phyloP scores from a whole-genome alignment of 2,888 invertebrate species.

The Tortricodes alternella region DNA sequence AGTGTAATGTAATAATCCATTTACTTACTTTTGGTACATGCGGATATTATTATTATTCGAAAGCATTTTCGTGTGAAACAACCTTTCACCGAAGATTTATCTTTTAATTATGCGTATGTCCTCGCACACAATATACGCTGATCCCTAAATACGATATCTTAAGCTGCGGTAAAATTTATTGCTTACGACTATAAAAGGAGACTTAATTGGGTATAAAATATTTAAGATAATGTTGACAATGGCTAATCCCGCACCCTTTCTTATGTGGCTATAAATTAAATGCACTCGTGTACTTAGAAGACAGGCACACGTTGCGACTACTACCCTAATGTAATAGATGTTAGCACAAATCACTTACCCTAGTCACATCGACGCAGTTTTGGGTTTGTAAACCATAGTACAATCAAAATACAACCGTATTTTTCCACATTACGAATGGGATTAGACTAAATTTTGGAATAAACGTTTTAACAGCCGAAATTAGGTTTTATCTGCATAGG shows the following conservation, averaged over 20 bases:
- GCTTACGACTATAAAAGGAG: slow-evolving; percentile 53
- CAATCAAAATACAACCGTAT: slow-evolving; percentile 32
- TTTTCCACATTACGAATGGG: slow-evolving; percentile 14
- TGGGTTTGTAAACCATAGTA: slow-evolving; percentile 27
- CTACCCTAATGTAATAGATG: slow-evolving; percentile 67
- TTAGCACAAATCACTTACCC: slow-evolving; percentile 64
- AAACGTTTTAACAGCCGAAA: slow-evolving; percentile 35
- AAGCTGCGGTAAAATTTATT: slow-evolving; percentile 59
- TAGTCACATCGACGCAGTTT: slow-evolving; percentile 41
- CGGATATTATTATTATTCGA: neutral
- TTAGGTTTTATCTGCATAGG: slow-evolving; percentile 45
- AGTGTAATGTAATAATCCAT: too few relatives aligned
- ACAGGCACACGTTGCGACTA: slow-evolving; percentile 66
- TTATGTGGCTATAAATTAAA: slow-evolving; percentile 68
- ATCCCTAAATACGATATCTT: slow-evolving; percentile 49
- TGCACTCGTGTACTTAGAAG: slow-evolving; percentile 57
- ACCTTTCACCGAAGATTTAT: slow-evolving; percentile 26
- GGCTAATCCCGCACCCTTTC: slow-evolving; percentile 70
- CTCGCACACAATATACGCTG: slow-evolving; percentile 19
- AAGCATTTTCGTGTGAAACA: slow-evolving; percentile 4
- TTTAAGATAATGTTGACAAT: slow-evolving; percentile 77
- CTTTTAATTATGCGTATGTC: slow-evolving; percentile 24
- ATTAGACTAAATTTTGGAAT: neutral
- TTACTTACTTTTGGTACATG: neutral
- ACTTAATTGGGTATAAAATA: slow-evolving; percentile 71